Conservation (phyloP, 2,797 vertebrate genomes). For the Rhinoraja longicauda region DNA sequence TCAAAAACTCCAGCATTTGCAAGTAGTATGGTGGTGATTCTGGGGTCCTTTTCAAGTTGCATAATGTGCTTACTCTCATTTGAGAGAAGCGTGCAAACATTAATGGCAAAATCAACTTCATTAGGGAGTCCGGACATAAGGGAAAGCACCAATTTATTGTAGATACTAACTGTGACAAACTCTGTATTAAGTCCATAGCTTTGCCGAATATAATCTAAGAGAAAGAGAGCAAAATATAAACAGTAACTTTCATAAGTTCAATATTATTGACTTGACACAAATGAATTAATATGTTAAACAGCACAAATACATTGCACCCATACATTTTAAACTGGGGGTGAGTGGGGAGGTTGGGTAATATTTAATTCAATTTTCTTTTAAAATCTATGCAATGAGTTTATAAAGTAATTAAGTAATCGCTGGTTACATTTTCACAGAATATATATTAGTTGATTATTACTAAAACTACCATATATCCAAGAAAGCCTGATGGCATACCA, state of each 20-base stretch:
- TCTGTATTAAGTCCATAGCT: conserved; percentile 96
- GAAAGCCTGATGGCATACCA: neutral
- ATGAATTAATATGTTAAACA: neutral
- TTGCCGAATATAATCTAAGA: conserved; percentile 95
- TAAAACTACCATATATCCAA: neutral
- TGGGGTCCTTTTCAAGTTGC: conserved; percentile 99
- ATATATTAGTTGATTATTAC: neutral
- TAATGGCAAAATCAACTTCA: conserved; percentile 98
- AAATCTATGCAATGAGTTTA: conserved; percentile 27
- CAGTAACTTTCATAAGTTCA: neutral
- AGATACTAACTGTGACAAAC: conserved; percentile 90
- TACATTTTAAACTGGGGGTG: neutral
- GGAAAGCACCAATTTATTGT: conserved; percentile 99
- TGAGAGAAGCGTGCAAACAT: conserved; percentile 96
- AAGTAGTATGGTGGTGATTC: conserved; percentile 93
- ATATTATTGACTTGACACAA: neutral
- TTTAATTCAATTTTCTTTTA: neutral
- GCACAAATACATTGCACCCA: neutral
- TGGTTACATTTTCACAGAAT: neutral
- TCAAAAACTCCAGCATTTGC: conserved; percentile 96
- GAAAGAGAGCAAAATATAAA: conserved; percentile 34
- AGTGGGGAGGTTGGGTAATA: too few relatives aligned
- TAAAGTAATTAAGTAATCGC: neutral
- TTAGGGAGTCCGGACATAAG: conserved; percentile 96
- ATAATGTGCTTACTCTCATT: conserved; percentile 98